Base-by-base conservation (phyloP, 2,888 invertebrate genomes). In the Leucophenga maculata region DNA sequence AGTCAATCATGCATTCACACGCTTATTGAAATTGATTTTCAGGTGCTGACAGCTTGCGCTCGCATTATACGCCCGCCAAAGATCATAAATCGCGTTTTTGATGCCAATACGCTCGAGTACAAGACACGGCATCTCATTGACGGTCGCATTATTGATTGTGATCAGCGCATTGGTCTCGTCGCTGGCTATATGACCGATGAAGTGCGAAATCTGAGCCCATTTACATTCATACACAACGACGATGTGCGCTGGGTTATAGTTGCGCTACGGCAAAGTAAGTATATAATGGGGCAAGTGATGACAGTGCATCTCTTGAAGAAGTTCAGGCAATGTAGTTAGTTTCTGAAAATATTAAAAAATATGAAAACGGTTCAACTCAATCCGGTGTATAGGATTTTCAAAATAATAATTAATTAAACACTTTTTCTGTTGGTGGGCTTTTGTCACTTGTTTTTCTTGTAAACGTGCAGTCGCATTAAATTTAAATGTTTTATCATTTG, bases 131-230 rank as follows among this genome's bases (percentile, higher is more conserved):
- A 97, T 89, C 90, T 95, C 69, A 92, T 96, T 67, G 96, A 97
- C 89, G 97, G 97, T 0, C 92, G 94, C 60, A 96, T 97, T 76
- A 93, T 97, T 65, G 95, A 94, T 86, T 95, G 95, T 86, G 97
- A 97, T 87, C 97, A 97, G 86, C 92, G 96, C 84, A 96, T 97
- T 84, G 95, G 97, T 8, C 90, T 95, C 70, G 94, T 97, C 14
- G 94, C 95, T 68, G 97, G 97, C 3, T 96, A 96, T 85, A 93
- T 97, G 93, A 93, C 94, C 13, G 94, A 94, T 78, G 97, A 97
- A 89, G 94, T 97, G 1, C 92, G 93, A 11, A 96, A 96, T n/a
- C 90, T 93, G 71, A 95, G 94, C 74, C 96, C 96, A 11, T 97
- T 97, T 88, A 92, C 93, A 68, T 96, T 94, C 86, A 97, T 97